Base-by-base conservation (phyloP, 2,797 vertebrate species). In the Micropoecilia bifurca region DNA sequence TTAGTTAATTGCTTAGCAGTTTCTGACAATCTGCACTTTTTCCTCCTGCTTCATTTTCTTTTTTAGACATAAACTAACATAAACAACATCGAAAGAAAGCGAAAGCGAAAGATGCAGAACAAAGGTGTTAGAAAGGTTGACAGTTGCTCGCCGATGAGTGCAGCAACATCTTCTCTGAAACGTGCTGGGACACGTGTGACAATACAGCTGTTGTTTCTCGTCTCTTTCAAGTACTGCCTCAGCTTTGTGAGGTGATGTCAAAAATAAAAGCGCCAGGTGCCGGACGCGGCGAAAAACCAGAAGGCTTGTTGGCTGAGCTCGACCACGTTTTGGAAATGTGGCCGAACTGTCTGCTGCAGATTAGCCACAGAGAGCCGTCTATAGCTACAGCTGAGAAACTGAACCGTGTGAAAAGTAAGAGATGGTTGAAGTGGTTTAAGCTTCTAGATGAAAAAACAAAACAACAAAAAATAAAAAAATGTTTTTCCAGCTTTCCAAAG, bases 281-380 rank as follows among this genome's bases (percentile, higher is more conserved):
- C 22, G 16, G 57, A 43, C 16, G 36, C 6, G 28, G 10, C 59
- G 25, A 46, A 41, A 76, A 48, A 71, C 39, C 73, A 71, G 59
- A 80, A 48, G 68, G 16, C 43, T 25, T 68, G 50, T 48, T 55
- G 45, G 66, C 36, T 46, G 12, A 39, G 74, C 74, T 61, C 30
- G n/a, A 39, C 30, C 50, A 8, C 71, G 74, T 53, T 48, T 28
- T 53, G 59, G 47, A 74, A 79, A 74, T 74, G 57, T 66, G 57
- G 45, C 46, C 41, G 41, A 14, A 48, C 46, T 10, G 57, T 57
- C 69, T 47, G 77, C 3, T 41, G 75, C 79, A 80, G 33, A 80
- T 63, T 45, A 78, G 41, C 77, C 22, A 50, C 55, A 73, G 36
- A 71, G 1, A 78, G 71, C 43, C 47, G 25, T 43, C 59, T 33